Evolutionary conservation across 2,113 vertebrate species (phyloP), one percentile per base, ranked within the genome.

Genomic region (Mirounga angustirostris): DNA sequence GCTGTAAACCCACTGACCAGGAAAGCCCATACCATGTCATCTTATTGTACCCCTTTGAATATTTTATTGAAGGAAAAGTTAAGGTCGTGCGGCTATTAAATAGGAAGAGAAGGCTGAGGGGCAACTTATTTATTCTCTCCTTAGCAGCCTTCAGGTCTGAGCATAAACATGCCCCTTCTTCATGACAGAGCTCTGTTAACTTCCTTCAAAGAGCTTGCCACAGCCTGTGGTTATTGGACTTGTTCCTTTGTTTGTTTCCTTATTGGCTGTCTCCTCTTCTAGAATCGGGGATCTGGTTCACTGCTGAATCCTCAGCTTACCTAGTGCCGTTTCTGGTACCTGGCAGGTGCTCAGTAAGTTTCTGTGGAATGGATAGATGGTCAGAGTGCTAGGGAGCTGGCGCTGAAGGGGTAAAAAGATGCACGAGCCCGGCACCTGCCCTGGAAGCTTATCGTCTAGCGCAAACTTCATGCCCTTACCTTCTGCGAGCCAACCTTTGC

Each of bases 11-110:
- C 56, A 52, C 0, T 12, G 58, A 33, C 43, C 13, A 65, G 58
- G 36, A 56, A 73, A 76, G n/a, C 4, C 52, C 5, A n/a, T 0
- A 19, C 22, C 22, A 18, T 0, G 2, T 58, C 4, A 10, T 50
- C 28, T 46, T 7, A 28, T 78, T 30, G 36, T 11, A 82, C 36
- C 26, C 43, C 18, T 92, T 87, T 86, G 61, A 40, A 43, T 28
- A 58, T 43, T 46, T 84, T 30, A 69, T 30, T 21, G 7, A 84
- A 97, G 73, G 73, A 52, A 43, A 78, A 61, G 8, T 33, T 76
- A 36, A 83, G 78, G 63, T 69, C 69, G n/a, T 13, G 4, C 15
- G 2, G 21, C 33, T 84, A 52, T 58, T 40, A 59, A 28, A 7
- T 8, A 33, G 36, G 46, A 69, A 88, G 74, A 81, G 76, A 89